Evolutionary conservation across 2,888 invertebrate genomes (phyloP), one percentile per base, ranked within the genome.

Genomic region (Ctena decussata): DNA sequence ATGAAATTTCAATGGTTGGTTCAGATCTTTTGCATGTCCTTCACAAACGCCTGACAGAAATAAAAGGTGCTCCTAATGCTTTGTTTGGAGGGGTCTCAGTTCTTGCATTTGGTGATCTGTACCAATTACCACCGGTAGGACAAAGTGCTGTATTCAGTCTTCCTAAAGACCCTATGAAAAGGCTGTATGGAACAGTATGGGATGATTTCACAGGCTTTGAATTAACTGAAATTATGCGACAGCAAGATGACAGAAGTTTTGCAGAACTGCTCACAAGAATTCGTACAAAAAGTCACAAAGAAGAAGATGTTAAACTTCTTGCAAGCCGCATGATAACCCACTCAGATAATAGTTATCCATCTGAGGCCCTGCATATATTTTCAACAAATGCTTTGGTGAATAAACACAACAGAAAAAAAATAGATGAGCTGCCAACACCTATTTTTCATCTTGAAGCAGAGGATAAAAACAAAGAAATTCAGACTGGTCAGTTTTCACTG

Each of bases 1-100:
- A 79, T 73, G 44, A 73, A 39, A 79, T 73, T 41, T 77, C 73
- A 6, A 72, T 79, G 79, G 57, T 53, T 73, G 79, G 73, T 21
- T 57, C 79, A 15, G 49, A 49, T 21, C 21, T 49, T 49, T 21
- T 49, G n/a, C 49, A 49, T 21, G 5, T 49, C 21, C 49, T 49
- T 18, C 11, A 49, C 21, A 49, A 49, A 21, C 49, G 49, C 11
- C 41, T 49, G 18, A 21, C 21, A 18, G 49, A 49, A 21, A 49
- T 49, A 11, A 49, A 49, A 21, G 49, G 49, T 49, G 11, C 11
- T 49, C 49, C 11, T 15, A 49, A 49, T 21, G 21, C 18, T 15
- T 49, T 49, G n/a, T 49, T 49, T 49, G 49, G 21, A 49, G 21
- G 49, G 21, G 21, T 49, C 11, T 49, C 49, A 18, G 49, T 49